phyloP scores from a whole-genome alignment of 1,140 invertebrate species.

The Frieseomelitta varia region DNA sequence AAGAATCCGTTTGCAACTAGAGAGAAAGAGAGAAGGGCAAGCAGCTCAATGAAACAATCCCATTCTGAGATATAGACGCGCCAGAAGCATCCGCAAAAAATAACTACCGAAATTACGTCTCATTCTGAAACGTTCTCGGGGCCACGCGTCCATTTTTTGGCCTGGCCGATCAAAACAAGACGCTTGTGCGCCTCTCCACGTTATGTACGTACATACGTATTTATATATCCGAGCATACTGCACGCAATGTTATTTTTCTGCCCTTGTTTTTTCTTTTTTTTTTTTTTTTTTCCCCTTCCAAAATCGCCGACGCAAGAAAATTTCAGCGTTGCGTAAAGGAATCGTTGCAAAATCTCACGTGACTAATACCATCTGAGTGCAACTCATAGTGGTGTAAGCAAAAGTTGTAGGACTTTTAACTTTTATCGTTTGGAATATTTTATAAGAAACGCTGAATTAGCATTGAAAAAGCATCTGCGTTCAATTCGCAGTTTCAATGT shows the following conservation, averaged over 20 bases:
- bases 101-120: slow-evolving; percentile 37
- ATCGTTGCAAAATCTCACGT: too few species aligned
- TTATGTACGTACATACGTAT: too few species aligned
- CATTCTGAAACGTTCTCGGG: not conserved
- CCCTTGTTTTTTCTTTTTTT: not conserved
- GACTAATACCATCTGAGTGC: too few species aligned
- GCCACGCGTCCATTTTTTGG: slow-evolving; percentile 20
- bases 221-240: not conserved
- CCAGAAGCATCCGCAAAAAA: slow-evolving; percentile 31
- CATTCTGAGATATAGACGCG: not conserved
- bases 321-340: too few species aligned
- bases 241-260: not conserved
- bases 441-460: too few species aligned
- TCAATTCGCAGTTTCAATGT: too few species aligned
- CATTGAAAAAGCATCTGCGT: too few species aligned
- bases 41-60: slow-evolving; percentile 3
- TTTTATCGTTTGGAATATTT: too few species aligned
- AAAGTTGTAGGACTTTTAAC: too few species aligned
- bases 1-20: not conserved
- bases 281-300: not conserved
- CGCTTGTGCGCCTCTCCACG: not conserved
- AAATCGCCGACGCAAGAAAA: not conserved
- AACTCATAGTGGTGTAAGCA: too few species aligned
- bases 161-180: slow-evolving; percentile 14
- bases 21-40: not conserved